Base-by-base conservation (phyloP, 2,888 invertebrate species). In the Spodoptera littoralis region DNA sequence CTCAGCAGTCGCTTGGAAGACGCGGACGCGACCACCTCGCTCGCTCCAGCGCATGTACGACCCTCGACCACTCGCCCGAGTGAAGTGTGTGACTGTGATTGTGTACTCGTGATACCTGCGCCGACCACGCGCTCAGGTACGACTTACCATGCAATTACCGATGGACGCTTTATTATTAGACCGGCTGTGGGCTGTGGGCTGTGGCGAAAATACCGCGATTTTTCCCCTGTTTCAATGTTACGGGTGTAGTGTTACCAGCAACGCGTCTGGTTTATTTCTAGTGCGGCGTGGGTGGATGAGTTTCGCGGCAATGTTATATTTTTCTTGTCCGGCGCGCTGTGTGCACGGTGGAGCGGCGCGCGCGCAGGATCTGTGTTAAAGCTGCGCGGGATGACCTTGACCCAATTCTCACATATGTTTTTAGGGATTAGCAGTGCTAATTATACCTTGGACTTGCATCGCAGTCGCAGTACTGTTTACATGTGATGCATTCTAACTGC, bases 1-100 rank as follows among this genome's bases (percentile, higher is more conserved):
- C 61, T 64, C 77, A 81, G 78, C 92, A 95, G 95, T 95, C 93
- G 94, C 92, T 90, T 88, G 91, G 90, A 89, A 90, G 90, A 93
- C 91, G 93, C 92, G 93, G 86, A 84, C 90, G 94, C 90, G 92
- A 90, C 85, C 91, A 90, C 88, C 91, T 88, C 91, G 91, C 91
- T 84, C 85, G 88, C 90, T 91, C 91, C 92, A 92, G 91, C 92
- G 88, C 84, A 72, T 80, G 79, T 81, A 83, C 90, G 90, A 91
- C 90, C 90, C 85, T 89, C 92, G 92, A 92, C 93, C 93, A 92
- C 93, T 92, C 90, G 88, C 71, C 82, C 85, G 93, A 93, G 93
- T 92, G 93, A 92, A 91, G 94, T 92, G 92, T 91, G 92, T 93
- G 93, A 88, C 89, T 92, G 93, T 93, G 93, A 89, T 90, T 87